Base-by-base conservation (phyloP, 2,888 invertebrate species). In the Dysmachus trigonus region DNA sequence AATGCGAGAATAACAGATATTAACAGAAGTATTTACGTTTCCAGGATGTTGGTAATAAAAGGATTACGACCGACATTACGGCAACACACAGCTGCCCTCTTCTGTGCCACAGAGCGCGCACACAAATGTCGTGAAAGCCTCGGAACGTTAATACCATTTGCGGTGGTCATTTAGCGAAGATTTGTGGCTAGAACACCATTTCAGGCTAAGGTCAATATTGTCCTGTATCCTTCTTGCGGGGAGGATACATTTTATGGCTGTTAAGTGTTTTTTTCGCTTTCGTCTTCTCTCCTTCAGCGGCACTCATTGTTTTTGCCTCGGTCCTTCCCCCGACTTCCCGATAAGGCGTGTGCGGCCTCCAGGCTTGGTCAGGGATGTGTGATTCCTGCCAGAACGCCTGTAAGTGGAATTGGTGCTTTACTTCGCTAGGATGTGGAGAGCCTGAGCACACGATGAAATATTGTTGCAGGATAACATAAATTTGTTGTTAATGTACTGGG, bases 391-490 rank as follows among this genome's bases (percentile, higher is more conserved):
- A 51, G 79, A 41, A 81, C 62, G 76, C 79, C 62, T 85, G 71
- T 85, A 85, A 85, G 85, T 87, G 85, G 87, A 87, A 87, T 62
- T 77, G 85, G 85, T 85, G 82, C 82, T 71, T 74, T 87, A 86
- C 85, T 85, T 85, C 3, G 85, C 85, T 85, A 62, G 73, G 27
- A 71, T 83, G 71, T 71, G 27, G 35, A n/a, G 72, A 84, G 72
- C 15, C 33, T 62, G 72, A 41, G 31, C 73, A 73, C 47, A 84
- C 72, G 85, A 87, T 87, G 86, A 87, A 86, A 86, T 87, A 87
- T 87, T 77, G 86, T 87, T 87, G 86, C 87, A 87, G 87, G 86
- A 87, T 87, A 87, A 87, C 86, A 87, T 87, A 87, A 87, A 87
- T 87, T 87, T 87, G 86, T 86, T 87, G 87, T 87, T 87, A 87